Evolutionary conservation across 2,888 invertebrate genomes (phyloP).

Genomic region (Ochropacha duplaris): DNA sequence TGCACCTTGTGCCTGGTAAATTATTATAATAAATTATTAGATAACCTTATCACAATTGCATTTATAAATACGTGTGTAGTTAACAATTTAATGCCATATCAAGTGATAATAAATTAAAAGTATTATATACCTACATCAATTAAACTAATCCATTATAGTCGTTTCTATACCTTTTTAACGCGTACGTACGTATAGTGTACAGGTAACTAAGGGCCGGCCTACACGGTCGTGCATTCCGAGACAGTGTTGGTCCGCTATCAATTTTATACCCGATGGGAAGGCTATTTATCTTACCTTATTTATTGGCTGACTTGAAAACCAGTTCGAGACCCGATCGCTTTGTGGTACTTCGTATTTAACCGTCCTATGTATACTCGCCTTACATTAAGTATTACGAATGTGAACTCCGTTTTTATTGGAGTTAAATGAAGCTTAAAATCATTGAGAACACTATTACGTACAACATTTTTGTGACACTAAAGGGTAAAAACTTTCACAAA

Average conservation of each 20-base stretch:
- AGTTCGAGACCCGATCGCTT: constrained; percentile 65
- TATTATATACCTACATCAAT: constrained; percentile 42
- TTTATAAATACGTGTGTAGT: neutral
- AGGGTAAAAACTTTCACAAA: constrained; percentile 70
- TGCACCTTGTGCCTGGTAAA: neutral
- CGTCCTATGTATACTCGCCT: constrained; percentile 53
- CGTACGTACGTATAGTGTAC: constrained; percentile 24
- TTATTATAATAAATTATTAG: neutral
- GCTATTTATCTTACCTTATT: constrained; percentile 81
- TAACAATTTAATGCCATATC: neutral
- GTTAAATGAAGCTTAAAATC: constrained; percentile 50
- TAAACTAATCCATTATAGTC: constrained; percentile 55
- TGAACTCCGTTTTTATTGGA: constrained; percentile 50
- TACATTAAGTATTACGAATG: constrained; percentile 33
- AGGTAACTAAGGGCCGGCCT: constrained; percentile 56
- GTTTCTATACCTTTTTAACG: constrained; percentile 50
- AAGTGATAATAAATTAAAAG: constrained; percentile 15
- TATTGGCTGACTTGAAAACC: constrained; percentile 78
- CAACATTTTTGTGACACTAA: constrained; percentile 38
- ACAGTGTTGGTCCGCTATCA: constrained; percentile 74
- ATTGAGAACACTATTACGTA: constrained; percentile 37
- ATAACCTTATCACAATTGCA: neutral
- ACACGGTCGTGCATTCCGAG: constrained; percentile 65
- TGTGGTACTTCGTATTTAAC: constrained; percentile 53
- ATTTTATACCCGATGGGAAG: constrained; percentile 78